phyloP scores from a whole-genome alignment of 2,797 vertebrate species.

The Mus caroli region DNA sequence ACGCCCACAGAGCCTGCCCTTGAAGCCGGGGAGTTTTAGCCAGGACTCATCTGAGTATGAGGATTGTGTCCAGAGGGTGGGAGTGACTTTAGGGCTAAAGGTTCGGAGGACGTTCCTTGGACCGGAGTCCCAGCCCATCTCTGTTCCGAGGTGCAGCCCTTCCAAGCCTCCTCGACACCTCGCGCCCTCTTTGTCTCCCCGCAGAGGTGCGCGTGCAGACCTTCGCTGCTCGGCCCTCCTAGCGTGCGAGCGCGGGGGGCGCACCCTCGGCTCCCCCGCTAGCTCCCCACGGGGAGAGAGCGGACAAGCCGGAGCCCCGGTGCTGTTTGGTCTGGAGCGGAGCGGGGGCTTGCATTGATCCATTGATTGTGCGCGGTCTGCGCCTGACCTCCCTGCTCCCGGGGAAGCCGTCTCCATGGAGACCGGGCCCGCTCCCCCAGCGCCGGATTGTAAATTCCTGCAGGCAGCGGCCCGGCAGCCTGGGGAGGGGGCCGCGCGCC shows the following conservation, averaged over 20 bases:
- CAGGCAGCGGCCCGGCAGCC: slow-evolving; percentile 90
- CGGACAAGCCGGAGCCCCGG: slow-evolving; percentile 67
- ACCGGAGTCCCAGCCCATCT: neutral
- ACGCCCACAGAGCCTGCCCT: neutral
- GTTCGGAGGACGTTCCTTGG: neutral
- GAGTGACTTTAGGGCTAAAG: neutral
- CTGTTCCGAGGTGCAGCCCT: slow-evolving; percentile 29
- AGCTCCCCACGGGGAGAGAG: slow-evolving; percentile 21
- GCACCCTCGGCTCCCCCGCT: slow-evolving; percentile 63
- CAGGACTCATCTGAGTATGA: neutral
- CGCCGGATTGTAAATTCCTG: slow-evolving; percentile 94
- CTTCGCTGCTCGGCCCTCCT: slow-evolving; percentile 36
- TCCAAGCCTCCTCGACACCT: neutral
- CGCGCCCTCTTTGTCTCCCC: slow-evolving; percentile 77
- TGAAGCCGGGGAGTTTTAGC: neutral
- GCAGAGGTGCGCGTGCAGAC: slow-evolving; percentile 73
- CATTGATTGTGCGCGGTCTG: slow-evolving; percentile 92
- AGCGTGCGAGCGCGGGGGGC: slow-evolving; percentile 63
- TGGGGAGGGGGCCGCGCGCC: slow-evolving; percentile 87
- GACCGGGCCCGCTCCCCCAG: slow-evolving; percentile 90
- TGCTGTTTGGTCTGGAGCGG: slow-evolving; percentile 88
- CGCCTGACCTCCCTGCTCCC: slow-evolving; percentile 92
- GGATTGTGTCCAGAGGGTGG: neutral
- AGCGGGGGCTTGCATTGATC: slow-evolving; percentile 90
- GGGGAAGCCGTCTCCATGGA: slow-evolving; percentile 94